Conservation (phyloP, 1,140 invertebrate genomes). For the Tetragonula clypearis region DNA sequence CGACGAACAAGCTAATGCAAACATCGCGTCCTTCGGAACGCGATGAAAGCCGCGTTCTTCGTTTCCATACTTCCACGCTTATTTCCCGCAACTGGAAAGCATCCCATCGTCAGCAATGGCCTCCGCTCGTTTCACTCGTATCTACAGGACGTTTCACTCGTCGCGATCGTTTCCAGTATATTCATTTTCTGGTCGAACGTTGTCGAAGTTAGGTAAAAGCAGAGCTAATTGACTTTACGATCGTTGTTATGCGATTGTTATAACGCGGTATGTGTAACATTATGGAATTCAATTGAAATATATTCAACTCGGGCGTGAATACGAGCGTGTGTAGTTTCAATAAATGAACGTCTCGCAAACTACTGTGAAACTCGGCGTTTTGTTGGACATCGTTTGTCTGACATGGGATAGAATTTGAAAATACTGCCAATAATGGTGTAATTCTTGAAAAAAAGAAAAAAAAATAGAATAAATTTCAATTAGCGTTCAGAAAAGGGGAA, state of each 20-base stretch:
- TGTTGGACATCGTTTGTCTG: background rate
- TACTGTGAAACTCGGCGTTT: background rate
- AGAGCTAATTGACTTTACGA: background rate
- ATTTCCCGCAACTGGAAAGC: conserved; percentile 6
- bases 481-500: no score
- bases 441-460: background rate
- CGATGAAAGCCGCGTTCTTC: background rate
- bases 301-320: no score
- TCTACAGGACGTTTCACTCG: conserved; percentile 9
- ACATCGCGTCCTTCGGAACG: conserved; percentile 24
- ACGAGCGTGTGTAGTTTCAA: background rate
- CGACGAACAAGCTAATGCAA: conserved; percentile 37
- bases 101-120: background rate
- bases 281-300: no score
- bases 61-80: background rate
- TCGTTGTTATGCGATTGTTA: no score
- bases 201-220: no score
- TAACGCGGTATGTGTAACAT: no score
- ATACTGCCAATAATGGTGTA: no score
- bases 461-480: no score
- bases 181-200: background rate
- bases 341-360: background rate
- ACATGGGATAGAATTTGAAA: no score
- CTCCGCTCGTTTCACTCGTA: background rate
- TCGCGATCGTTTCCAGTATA: background rate